Conservation (phyloP, 2,113 vertebrate species). For the Pteronura brasiliensis region DNA sequence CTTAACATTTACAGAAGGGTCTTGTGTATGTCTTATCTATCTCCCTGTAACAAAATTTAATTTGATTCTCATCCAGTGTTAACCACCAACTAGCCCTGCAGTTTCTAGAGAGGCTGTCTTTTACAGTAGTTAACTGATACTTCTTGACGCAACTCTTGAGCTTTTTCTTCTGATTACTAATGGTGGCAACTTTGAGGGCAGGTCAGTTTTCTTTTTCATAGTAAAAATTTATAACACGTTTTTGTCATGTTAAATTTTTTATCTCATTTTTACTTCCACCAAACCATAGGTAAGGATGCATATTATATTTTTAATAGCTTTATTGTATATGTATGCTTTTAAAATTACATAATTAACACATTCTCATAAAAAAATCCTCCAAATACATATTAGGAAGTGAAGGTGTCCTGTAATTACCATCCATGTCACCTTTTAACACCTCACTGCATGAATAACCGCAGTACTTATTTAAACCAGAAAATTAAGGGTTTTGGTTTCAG, state of each 20-base stretch:
- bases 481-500: background rate
- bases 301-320: background rate
- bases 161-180: background rate
- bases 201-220: background rate
- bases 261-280: background rate
- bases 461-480: constrained; percentile 15
- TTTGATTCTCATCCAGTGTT: background rate
- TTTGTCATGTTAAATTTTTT: background rate
- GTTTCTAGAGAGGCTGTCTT: background rate
- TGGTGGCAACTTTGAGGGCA: background rate
- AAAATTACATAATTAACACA: background rate
- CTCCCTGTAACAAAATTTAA: background rate
- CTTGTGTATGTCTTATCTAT: background rate
- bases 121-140: background rate
- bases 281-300: background rate
- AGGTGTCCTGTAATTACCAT: background rate
- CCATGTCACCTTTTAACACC: background rate
- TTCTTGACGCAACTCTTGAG: background rate
- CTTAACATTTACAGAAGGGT: background rate
- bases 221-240: background rate
- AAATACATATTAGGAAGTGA: background rate
- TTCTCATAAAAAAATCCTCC: background rate
- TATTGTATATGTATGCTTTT: background rate
- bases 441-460: background rate
- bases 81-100: background rate